Percentiles rank a stretch among this genome's conserved stretches.
Evolutionary conservation across 2,888 invertebrate species (phyloP).

Genomic region (Crematogaster levior): DNA sequence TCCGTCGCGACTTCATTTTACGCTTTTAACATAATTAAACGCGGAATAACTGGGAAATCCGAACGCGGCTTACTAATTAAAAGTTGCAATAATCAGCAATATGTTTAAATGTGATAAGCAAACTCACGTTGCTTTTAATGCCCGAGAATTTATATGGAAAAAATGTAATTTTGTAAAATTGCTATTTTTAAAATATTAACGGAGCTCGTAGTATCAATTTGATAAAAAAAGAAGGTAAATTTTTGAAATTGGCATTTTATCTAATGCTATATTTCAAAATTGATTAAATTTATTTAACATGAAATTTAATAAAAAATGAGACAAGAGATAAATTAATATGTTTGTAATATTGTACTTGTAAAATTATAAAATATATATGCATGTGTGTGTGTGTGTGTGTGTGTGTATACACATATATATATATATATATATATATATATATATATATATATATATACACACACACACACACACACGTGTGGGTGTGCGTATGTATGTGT

Average conservation of each 20-base stretch:
- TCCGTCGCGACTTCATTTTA: not conserved
- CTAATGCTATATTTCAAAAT: no score
- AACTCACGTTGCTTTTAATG: not conserved
- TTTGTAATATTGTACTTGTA: not conserved
- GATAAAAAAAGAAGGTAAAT: no score
- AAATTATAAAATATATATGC: not conserved
- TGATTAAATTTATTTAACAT: no score
- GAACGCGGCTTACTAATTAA: not conserved
- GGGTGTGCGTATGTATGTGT: no score
- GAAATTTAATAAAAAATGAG: not conserved
- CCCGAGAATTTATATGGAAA: not conserved
- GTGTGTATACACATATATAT: no score
- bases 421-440: no score
- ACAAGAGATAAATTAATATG: not conserved
- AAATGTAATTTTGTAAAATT: not conserved
- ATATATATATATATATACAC: no score
- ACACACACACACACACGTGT: no score
- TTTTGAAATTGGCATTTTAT: no score
- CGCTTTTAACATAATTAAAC: constrained; percentile 29
- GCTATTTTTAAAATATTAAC: not conserved
- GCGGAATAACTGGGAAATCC: not conserved
- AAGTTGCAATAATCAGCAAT: not conserved
- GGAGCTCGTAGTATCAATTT: no score
- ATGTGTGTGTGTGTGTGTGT: no score
- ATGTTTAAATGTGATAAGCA: not conserved